Evolutionary conservation across 2,888 invertebrate genomes (phyloP), one percentile per base, ranked within the genome.

Genomic region (Cheilosia vernalis): DNA sequence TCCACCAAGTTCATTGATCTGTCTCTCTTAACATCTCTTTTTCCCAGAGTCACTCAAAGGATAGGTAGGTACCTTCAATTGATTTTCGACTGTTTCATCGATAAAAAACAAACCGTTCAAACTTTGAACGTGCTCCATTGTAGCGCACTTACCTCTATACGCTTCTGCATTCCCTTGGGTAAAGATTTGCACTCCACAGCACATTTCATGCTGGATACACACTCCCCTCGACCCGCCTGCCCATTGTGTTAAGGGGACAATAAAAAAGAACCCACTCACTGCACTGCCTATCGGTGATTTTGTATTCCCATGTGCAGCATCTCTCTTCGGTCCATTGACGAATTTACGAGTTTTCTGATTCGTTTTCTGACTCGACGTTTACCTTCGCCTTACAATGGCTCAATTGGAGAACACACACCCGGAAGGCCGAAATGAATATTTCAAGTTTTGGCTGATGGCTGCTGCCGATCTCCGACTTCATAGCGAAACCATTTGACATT

Each of bases 331-430:
- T 21, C 60, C 24, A 47, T 72, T 78, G 72, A 83, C 67, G 72
- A 83, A 83, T 83, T 78, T 83, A 83, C 83, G 78, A 77, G 47
- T 60, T 66, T 47, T 44, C 60, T 64, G 64, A 72, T 66, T 61
- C 66, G 61, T 60, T 64, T 47, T 44, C 64, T 60, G 64, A 72
- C 55, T 61, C 66, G 66, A 67, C 55, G 61, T 55, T 24, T 47
- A 47, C 55, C 10, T 60, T 33, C 19, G 27, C 24, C 58, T 53
- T 17, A 19, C 19, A 47, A n/a, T 44, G 47, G 47, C 19, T 47
- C 47, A 9, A 17, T 17, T 47, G 13, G 4, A 17, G n/a, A 37
- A 42, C 15, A 24, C 10, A 40, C 4, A 21, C 10, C n/a, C 5
- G 24, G 49, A 53, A 33, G 42, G 15, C 60, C 19, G 30, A 66